A percentile compares a stretch with the other conserved stretches of the same genome.
Evolutionary conservation across 2,888 invertebrate species (phyloP).

Genomic region (Hyles lineata): DNA sequence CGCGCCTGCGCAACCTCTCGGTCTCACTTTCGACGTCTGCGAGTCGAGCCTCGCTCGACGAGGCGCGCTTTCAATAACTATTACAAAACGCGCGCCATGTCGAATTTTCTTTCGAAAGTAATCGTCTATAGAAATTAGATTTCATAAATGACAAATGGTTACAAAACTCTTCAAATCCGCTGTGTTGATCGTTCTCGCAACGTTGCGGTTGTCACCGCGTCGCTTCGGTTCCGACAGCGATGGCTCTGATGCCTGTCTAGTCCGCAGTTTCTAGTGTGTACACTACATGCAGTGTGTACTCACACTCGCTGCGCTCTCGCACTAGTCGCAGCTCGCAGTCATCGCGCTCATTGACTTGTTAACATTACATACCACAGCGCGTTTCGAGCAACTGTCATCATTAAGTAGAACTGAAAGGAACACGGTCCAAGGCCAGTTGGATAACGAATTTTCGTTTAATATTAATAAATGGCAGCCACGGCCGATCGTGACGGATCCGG

Average conservation of each 20-base stretch:
- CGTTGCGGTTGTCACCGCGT: conserved; percentile 14
- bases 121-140: conserved; percentile 60
- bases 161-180: conserved; percentile 41
- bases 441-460: conserved; percentile 84
- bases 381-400: conserved; percentile 81
- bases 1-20: conserved; percentile 82
- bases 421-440: conserved; percentile 78
- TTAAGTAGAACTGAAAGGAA: conserved; percentile 82
- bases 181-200: conserved; percentile 35
- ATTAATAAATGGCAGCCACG: conserved; percentile 79
- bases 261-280: conserved; percentile 19
- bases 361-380: conserved; percentile 69
- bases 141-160: conserved; percentile 41
- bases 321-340: conserved; percentile 54
- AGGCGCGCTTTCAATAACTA: conserved; percentile 76
- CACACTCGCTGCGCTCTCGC: no score
- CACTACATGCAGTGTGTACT: no score
- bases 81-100: conserved; percentile 78
- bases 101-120: conserved; percentile 80
- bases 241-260: conserved; percentile 10
- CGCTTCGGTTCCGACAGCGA: conserved; percentile 19
- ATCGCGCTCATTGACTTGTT: conserved; percentile 58
- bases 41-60: conserved; percentile 65
- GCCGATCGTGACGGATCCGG: conserved; percentile 75
- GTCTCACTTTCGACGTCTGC: conserved; percentile 81